Evolutionary conservation across 2,113 vertebrate species (phyloP).

Genomic region (Anhinga anhinga): DNA sequence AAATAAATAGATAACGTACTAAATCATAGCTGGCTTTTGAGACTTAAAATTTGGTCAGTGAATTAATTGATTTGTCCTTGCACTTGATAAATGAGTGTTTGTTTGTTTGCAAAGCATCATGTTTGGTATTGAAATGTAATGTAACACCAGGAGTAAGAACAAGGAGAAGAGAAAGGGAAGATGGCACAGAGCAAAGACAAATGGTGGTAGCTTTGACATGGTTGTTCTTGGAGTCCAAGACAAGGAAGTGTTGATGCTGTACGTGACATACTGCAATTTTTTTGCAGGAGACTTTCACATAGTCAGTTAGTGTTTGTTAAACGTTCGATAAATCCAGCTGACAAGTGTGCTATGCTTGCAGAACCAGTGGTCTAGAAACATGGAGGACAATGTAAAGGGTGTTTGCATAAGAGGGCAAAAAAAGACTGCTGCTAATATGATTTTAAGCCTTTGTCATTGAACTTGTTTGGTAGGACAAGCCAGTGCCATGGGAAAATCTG

Average conservation of each 20-base stretch:
- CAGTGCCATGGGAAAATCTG: not conserved
- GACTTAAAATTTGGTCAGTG: not conserved
- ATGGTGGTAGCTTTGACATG: not conserved
- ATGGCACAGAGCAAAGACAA: not conserved
- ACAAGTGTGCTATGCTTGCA: conserved; percentile 22
- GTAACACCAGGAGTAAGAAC: not conserved
- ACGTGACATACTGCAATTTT: not conserved
- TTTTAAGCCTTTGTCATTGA: not conserved
- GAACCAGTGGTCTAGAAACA: not conserved
- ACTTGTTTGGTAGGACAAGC: not conserved
- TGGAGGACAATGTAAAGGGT: not conserved
- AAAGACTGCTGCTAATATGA: not conserved
- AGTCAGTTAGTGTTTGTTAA: not conserved
- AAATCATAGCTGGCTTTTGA: not conserved
- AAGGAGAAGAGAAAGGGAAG: not conserved
- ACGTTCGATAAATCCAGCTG: not conserved
- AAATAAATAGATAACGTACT: not conserved
- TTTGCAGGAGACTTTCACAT: not conserved
- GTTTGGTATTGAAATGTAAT: not conserved
- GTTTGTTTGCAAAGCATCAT: not conserved
- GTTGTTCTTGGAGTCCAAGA: not conserved
- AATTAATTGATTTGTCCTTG: not conserved
- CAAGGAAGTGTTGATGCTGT: not conserved
- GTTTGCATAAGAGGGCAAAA: not conserved
- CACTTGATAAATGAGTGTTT: not conserved